These are phyloP conservation scores for Gymnoscopelus braueri DNA, from an alignment of 2,797 vertebrate species.

Conservation along the genomic window DNA sequence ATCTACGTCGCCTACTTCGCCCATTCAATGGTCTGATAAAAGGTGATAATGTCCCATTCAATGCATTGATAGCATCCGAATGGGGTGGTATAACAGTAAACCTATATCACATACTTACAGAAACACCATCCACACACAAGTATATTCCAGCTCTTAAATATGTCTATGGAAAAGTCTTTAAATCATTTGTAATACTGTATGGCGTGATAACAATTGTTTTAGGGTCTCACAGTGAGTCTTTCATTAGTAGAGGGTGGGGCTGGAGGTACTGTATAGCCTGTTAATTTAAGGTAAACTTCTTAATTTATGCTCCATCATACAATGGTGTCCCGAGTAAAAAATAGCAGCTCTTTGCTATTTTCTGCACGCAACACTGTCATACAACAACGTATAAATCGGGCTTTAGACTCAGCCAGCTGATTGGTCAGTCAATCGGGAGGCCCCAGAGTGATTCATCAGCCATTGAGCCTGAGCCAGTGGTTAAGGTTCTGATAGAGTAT, in stretches of 20 bases:
- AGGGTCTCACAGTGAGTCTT: slow-evolving; percentile 13
- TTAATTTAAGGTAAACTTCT: background rate
- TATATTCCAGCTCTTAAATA: slow-evolving; percentile 15
- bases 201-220: slow-evolving; percentile 12
- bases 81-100: background rate
- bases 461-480: slow-evolving; percentile 1
- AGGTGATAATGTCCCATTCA: no score
- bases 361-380: no score
- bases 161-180: slow-evolving; percentile 22
- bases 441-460: background rate
- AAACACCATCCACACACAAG: slow-evolving; percentile 14
- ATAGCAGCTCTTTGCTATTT: no score
- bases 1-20: no score
- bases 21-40: no score
- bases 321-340: no score
- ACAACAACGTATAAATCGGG: background rate
- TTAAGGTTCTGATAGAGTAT: background rate
- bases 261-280: background rate
- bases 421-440: slow-evolving; percentile 17
- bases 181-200: background rate
- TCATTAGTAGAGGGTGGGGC: background rate
- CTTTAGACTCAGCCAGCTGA: background rate
- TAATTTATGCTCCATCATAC: no score
- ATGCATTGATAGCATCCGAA: no score
- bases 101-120: slow-evolving; percentile 3